Conservation (phyloP, 2,113 vertebrate species). For the Neomonachus schauinslandi region DNA sequence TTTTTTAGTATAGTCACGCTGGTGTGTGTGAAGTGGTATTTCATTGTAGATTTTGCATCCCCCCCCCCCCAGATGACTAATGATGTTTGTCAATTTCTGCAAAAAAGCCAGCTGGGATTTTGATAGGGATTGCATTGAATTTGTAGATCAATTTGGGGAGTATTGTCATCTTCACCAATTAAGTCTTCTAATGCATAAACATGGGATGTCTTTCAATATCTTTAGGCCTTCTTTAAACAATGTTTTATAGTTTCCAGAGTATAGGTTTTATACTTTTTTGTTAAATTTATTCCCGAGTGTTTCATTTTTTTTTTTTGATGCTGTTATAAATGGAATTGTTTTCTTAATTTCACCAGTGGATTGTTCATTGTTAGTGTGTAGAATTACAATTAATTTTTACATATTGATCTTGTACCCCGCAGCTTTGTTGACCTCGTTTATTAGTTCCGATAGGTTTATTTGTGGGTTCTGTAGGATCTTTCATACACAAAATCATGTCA, state of each 20-base stretch:
- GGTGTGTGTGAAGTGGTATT: neutral
- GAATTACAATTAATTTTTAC: neutral
- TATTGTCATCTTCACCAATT: neutral
- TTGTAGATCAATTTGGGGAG: neutral
- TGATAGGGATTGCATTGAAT: neutral
- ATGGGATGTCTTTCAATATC: neutral
- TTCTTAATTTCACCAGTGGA: conserved; percentile 9
- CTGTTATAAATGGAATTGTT: neutral
- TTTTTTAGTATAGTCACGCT: neutral
- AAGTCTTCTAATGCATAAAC: conserved; percentile 3
- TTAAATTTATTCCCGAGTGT: neutral
- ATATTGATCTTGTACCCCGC: neutral
- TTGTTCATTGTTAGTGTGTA: neutral
- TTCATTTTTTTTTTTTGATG: neutral
- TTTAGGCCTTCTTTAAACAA: conserved; percentile 1
- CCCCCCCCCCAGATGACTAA: neutral
- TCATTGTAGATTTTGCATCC: neutral
- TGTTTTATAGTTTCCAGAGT: neutral
- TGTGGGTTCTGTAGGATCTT: neutral
- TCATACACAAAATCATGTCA: neutral
- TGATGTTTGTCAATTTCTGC: neutral
- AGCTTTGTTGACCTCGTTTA: neutral
- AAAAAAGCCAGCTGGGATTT: neutral
- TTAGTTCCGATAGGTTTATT: neutral
- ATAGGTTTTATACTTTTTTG: neutral